Evolutionary conservation across 2,888 invertebrate genomes (phyloP).

Genomic region (Ormyrus rosae): DNA sequence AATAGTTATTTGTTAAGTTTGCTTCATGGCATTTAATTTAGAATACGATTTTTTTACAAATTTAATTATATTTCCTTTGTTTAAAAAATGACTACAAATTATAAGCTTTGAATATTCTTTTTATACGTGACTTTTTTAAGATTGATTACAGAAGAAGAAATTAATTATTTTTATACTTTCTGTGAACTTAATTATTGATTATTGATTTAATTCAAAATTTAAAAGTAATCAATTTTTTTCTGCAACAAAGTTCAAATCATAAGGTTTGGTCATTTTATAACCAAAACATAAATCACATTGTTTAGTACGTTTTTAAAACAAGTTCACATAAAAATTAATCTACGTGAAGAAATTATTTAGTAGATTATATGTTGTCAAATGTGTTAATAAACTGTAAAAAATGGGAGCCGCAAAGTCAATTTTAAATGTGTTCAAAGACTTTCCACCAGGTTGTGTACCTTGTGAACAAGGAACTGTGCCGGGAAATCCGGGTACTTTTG

Average conservation of each 20-base stretch:
- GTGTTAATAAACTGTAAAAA: not conserved
- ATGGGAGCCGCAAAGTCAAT: conserved; percentile 44
- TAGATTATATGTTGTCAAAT: too few species aligned
- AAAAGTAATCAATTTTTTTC: conserved; percentile 19
- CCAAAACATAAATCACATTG: conserved; percentile 1
- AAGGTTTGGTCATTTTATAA: conserved; percentile 38
- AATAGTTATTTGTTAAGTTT: too few species aligned
- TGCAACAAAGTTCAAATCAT: conserved; percentile 48
- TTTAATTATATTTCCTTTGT: not conserved
- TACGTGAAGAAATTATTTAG: conserved; percentile 19
- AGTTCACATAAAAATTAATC: not conserved
- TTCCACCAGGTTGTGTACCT: conserved; percentile 60
- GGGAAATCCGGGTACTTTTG: conserved; percentile 72
- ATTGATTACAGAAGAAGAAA: too few species aligned
- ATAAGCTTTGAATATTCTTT: not conserved
- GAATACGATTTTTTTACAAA: not conserved
- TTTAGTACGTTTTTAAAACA: not conserved
- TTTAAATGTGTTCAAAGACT: conserved; percentile 40
- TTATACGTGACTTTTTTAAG: not conserved
- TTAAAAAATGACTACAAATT: not conserved
- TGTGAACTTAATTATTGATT: not conserved
- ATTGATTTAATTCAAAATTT: not conserved
- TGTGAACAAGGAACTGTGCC: conserved; percentile 63
- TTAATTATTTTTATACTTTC: too few species aligned
- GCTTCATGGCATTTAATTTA: too few species aligned